Conservation (phyloP, 2,797 vertebrate genomes). For the Threskiornis aethiopicus region DNA sequence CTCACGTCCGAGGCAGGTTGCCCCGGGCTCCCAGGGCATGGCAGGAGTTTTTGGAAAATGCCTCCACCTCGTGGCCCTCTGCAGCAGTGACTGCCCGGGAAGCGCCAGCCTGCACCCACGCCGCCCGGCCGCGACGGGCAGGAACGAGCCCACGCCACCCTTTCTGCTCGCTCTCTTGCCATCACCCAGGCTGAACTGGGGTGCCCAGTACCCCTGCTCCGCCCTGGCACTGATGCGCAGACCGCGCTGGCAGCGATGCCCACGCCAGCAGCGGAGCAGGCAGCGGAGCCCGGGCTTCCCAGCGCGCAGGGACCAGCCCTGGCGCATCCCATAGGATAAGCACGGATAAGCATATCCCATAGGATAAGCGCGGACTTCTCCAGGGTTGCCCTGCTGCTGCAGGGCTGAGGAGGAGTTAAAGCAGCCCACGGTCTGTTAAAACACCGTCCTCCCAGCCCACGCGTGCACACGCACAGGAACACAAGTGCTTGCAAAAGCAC, state of each 20-base stretch:
- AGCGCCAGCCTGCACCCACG: neutral
- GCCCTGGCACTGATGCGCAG: neutral
- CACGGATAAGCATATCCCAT: rapidly evolving
- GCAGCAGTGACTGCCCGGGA: neutral
- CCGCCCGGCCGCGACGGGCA: rapidly evolving
- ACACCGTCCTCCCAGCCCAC: neutral
- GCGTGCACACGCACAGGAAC: neutral
- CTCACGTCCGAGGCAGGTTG: neutral
- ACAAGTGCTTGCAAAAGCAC: neutral
- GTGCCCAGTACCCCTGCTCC: neutral
- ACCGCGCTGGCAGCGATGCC: neutral
- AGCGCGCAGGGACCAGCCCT: neutral
- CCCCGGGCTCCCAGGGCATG: neutral
- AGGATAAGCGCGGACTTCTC: neutral
- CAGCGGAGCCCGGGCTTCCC: neutral
- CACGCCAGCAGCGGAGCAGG: neutral
- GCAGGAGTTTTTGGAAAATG: conserved; percentile 32
- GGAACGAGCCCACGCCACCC: neutral
- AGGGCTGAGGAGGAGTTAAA: neutral
- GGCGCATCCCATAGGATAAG: neutral
- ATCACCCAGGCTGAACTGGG: neutral
- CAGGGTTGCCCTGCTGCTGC: neutral
- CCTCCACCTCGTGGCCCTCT: conserved; percentile 45
- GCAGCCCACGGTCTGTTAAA: neutral
- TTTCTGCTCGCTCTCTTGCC: rapidly evolving